These are phyloP conservation scores for Zapus hudsonius DNA, from an alignment of 2,113 vertebrate genomes.

Conservation along the genomic window DNA sequence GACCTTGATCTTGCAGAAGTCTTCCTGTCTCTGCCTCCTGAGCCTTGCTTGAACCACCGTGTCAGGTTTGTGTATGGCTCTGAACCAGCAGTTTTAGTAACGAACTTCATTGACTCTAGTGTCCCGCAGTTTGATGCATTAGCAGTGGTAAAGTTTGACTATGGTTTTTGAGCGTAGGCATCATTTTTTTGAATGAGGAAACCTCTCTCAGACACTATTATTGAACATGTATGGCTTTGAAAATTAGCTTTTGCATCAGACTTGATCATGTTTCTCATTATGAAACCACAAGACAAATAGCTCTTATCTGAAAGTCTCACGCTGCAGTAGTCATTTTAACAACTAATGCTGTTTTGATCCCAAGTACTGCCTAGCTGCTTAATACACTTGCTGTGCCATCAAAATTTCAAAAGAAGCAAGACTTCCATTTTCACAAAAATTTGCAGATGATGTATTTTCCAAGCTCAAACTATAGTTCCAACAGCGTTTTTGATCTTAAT, in stretches of 20 bases:
- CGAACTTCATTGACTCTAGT: not conserved
- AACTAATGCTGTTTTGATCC: not conserved
- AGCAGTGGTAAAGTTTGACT: not conserved
- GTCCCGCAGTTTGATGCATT: not conserved
- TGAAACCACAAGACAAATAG: slow-evolving; percentile 19
- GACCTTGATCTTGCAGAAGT: not conserved
- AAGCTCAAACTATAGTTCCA: not conserved
- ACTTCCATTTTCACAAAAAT: slow-evolving; percentile 41
- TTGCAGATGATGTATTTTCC: slow-evolving; percentile 21
- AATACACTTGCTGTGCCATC: not conserved
- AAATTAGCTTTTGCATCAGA: slow-evolving; percentile 40
- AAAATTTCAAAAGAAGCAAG: slow-evolving; percentile 23
- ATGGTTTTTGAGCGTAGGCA: not conserved
- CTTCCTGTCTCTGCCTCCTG: not conserved
- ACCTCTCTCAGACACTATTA: not conserved
- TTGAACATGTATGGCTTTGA: not conserved
- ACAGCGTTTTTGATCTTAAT: not conserved
- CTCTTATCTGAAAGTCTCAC: not conserved
- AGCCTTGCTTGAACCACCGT: not conserved
- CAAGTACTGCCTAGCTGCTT: slow-evolving; percentile 14
- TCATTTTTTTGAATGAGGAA: not conserved
- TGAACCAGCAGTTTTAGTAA: not conserved
- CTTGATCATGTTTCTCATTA: slow-evolving; percentile 18
- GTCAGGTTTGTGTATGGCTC: not conserved
- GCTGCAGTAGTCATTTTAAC: not conserved